Evolutionary conservation across 2,113 vertebrate genomes (phyloP).

Genomic region (Corapipo altera): DNA sequence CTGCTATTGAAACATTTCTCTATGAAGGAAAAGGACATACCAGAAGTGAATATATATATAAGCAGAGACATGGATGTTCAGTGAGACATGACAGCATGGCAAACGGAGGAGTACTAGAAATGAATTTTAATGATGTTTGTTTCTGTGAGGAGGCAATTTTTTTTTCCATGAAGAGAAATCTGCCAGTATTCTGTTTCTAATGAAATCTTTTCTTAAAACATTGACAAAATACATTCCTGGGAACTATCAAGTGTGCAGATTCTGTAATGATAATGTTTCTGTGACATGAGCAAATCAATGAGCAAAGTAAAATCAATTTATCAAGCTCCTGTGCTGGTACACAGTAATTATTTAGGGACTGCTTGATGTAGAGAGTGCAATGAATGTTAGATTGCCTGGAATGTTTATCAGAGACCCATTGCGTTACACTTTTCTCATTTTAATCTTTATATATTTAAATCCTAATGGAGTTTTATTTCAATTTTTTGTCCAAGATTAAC

Average conservation of each 20-base stretch:
- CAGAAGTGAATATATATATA: not conserved
- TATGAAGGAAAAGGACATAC: not conserved
- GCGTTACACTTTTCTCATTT: constrained; percentile 6
- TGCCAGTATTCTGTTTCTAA: not conserved
- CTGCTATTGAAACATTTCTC: not conserved
- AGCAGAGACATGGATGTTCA: not conserved
- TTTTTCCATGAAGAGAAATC: not conserved
- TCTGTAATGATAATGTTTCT: constrained; percentile 35
- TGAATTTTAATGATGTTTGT: not conserved
- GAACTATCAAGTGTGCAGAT: constrained; percentile 38
- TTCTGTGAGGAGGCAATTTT: not conserved
- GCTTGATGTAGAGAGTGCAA: not conserved
- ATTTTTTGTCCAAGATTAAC: not conserved
- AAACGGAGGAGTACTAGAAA: not conserved
- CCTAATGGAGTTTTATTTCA: not conserved
- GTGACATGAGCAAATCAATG: constrained; percentile 34
- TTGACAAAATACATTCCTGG: not conserved
- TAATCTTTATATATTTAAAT: not conserved
- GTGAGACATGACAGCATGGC: not conserved
- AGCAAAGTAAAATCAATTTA: constrained; percentile 57
- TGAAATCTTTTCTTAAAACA: constrained; percentile 36
- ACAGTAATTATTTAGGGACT: constrained; percentile 21
- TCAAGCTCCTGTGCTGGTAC: constrained; percentile 6
- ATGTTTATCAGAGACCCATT: not conserved
- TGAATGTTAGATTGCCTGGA: not conserved